phyloP scores from a whole-genome alignment of 2,888 invertebrate genomes.

The Caradrina kadenii region DNA sequence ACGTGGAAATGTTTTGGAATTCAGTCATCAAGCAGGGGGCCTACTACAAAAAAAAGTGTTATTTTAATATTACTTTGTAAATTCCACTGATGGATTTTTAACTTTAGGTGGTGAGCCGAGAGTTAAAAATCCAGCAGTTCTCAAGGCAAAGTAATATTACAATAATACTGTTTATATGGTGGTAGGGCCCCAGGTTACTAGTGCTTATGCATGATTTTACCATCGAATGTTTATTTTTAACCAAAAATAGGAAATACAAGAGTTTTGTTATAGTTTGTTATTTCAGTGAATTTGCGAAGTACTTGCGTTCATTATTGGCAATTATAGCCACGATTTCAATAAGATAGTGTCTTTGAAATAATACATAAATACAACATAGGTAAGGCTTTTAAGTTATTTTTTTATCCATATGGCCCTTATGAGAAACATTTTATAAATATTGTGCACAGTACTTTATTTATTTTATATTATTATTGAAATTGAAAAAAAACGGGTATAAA shows the following conservation, averaged over 20 bases:
- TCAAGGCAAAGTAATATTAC: too few relatives aligned
- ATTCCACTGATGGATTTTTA: too few relatives aligned
- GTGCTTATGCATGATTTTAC: background rate
- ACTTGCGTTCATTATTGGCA: background rate
- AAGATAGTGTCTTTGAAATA: background rate
- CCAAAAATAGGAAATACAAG: background rate
- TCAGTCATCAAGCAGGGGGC: constrained; percentile 16
- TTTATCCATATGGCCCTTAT: constrained; percentile 3
- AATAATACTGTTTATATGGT: too few relatives aligned
- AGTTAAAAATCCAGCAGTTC: too few relatives aligned
- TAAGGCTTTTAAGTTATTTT: background rate
- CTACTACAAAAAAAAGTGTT: background rate
- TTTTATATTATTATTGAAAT: constrained; percentile 24
- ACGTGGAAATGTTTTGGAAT: constrained; percentile 1
- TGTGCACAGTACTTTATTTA: constrained; percentile 22
- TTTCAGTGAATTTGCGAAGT: background rate
- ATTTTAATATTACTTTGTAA: too few relatives aligned
- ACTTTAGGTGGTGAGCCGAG: too few relatives aligned
- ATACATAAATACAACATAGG: constrained; percentile 3
- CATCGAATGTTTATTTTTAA: background rate
- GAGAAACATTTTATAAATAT: constrained; percentile 19
- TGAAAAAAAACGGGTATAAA: constrained; percentile 31
- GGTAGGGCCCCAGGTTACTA: too few relatives aligned
- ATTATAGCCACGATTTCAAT: constrained; percentile 1
- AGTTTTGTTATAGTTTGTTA: background rate